Percentiles rank a stretch among this genome's conserved stretches.
Conservation (phyloP, 1,140 invertebrate genomes). For the Drosophila arizonae region DNA sequence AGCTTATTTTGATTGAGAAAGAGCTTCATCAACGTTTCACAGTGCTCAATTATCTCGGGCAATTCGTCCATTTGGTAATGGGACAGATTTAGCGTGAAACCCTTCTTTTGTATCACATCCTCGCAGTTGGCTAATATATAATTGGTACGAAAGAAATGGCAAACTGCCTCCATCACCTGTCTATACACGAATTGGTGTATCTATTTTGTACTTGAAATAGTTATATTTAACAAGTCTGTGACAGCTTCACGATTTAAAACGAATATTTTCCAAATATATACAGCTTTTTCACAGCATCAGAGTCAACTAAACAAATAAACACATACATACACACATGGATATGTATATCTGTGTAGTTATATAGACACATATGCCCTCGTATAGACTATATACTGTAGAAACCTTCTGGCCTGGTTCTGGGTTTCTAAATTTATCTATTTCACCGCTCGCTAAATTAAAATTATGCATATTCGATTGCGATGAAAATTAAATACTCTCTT, state of each 20-base stretch:
- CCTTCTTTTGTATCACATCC: constrained; percentile 84
- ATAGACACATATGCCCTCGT: neutral
- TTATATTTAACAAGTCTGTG: constrained; percentile 2
- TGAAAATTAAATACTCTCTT: neutral
- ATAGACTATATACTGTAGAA: constrained; percentile 5
- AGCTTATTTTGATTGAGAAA: constrained; percentile 86
- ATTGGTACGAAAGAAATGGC: constrained; percentile 86
- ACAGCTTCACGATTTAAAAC: constrained; percentile 18
- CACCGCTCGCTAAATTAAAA: constrained; percentile 21
- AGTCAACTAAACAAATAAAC: constrained; percentile 11
- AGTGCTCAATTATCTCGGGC: constrained; percentile 84
- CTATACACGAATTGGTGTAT: neutral
- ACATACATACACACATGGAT: neutral
- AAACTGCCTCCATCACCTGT: constrained; percentile 75
- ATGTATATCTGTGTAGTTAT: constrained; percentile 13
- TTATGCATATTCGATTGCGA: neutral
- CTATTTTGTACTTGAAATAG: neutral
- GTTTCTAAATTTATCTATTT: constrained; percentile 35
- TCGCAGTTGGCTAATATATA: constrained; percentile 86
- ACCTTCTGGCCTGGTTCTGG: constrained; percentile 6
- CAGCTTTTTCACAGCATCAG: constrained; percentile 26
- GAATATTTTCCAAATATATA: constrained; percentile 32
- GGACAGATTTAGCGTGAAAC: constrained; percentile 84
- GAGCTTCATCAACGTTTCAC: constrained; percentile 84
- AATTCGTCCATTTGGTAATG: constrained; percentile 85